A percentile compares a stretch with the other conserved stretches of the same genome.
Evolutionary conservation across 2,113 vertebrate species (phyloP).

Genomic region (Miniopterus natalensis): DNA sequence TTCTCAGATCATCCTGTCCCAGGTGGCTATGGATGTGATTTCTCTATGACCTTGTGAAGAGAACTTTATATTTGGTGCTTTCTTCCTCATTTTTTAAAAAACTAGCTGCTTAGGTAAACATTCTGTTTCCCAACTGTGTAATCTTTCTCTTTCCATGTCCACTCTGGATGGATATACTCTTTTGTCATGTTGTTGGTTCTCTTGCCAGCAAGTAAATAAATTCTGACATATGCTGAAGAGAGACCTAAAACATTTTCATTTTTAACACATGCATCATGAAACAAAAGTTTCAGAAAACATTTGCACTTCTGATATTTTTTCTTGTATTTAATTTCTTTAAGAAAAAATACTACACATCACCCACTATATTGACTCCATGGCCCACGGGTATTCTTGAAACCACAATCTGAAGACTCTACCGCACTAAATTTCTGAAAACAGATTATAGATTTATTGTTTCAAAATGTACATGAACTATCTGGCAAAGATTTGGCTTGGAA

Average conservation of each 20-base stretch:
- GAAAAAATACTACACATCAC: not conserved
- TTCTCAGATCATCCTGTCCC: not conserved
- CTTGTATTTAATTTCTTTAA: slow-evolving; percentile 28
- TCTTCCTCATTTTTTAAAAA: not conserved
- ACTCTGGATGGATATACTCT: not conserved
- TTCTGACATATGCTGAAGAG: not conserved
- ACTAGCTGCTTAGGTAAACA: slow-evolving; percentile 16
- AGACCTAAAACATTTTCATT: slow-evolving; percentile 26
- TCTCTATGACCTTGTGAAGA: slow-evolving; percentile 8
- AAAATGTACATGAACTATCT: not conserved
- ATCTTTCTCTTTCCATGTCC: not conserved
- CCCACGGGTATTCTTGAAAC: not conserved
- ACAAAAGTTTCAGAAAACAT: not conserved
- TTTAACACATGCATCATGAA: not conserved
- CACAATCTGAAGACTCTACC: not conserved
- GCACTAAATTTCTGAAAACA: not conserved
- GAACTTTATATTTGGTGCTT: not conserved
- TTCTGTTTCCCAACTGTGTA: not conserved
- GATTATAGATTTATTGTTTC: not conserved
- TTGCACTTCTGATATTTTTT: slow-evolving; percentile 9
- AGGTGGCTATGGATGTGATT: not conserved
- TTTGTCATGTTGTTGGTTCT: not conserved
- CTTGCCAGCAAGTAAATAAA: not conserved
- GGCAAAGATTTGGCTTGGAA: not conserved
- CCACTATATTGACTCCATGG: not conserved